Base-by-base conservation (phyloP, 2,888 invertebrate species). In the Amiota mariae region DNA sequence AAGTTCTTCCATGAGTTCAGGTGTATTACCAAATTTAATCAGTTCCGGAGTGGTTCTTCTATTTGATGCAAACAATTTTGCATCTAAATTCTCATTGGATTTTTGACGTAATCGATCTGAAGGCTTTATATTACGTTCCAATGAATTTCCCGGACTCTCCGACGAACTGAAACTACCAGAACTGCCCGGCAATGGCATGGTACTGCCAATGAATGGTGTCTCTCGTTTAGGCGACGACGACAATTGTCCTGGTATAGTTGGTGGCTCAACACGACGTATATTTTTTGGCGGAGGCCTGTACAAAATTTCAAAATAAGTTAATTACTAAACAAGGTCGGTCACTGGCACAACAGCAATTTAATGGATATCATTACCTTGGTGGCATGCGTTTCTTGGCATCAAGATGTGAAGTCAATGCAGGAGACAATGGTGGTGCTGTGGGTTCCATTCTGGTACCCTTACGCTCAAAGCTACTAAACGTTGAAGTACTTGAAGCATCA, bases 321-420 rank as follows among this genome's bases (percentile, higher is more conserved):
- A 59, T 59, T 59, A 20, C 59, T 15, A 18, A 20, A n/a, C 13
- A 61, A 6, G 36, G 36, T 36, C 36, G n/a, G n/a, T n/a, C n/a
- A 24, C 1, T 24, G 24, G 24, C 24, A 36, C 2, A 36, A 36
- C 36, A 36, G 6, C 8, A 36, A 36, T 36, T 6, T 6, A 36
- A 36, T 36, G 2, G 6, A 1, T 36, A 36, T 36, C 36, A 36
- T 79, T 85, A 93, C 93, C 92, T 92, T 77, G 93, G 93, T 85
- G 93, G 93, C 80, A 93, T 92, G 91, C 92, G 93, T 88, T 92
- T 93, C 89, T 92, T 93, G 71, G 92, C 91, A 77, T 92, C 92
- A 72, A 92, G 88, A 80, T 87, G 86, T 75, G 88, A 82, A 72
- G 82, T 81, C 81, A 87, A 79, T 67, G 88, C 83, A 51, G 89